Conservation (phyloP, 2,797 vertebrate species). For the Xiphorhynchus erythropygius region DNA sequence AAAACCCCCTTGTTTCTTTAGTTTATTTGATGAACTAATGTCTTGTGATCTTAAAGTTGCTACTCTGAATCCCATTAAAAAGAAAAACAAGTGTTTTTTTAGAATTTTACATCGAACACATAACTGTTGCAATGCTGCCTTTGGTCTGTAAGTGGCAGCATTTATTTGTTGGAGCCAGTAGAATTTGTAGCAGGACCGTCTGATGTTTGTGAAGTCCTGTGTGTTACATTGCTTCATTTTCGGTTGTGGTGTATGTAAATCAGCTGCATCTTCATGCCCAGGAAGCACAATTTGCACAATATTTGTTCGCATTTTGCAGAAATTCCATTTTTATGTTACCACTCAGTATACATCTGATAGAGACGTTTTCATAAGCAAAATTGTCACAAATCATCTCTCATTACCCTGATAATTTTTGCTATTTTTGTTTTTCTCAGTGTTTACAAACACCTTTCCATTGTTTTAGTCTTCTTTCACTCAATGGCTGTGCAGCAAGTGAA, state of each 20-base stretch:
- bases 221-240: conserved; percentile 54
- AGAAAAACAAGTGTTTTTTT: conserved; percentile 31
- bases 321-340: conserved; percentile 21
- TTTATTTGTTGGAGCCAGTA: conserved; percentile 57
- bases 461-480: background rate
- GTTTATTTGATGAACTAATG: background rate
- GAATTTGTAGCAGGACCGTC: background rate
- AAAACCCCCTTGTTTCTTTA: background rate
- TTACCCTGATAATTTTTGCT: background rate
- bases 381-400: background rate
- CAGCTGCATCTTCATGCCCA: conserved; percentile 26
- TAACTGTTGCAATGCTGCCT: background rate
- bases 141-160: conserved; percentile 69
- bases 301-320: conserved; percentile 56
- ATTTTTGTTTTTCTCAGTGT: background rate
- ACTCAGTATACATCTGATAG: conserved; percentile 11
- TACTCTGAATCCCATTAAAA: conserved; percentile 3
- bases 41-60: background rate
- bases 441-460: background rate
- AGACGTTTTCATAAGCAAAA: conserved; percentile 26
- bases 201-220: conserved; percentile 37
- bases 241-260: conserved; percentile 55
- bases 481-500: background rate
- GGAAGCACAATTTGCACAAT: conserved; percentile 34
- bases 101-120: background rate